Evolutionary conservation across 2,113 vertebrate genomes (phyloP).

Genomic region (Rhagologus leucostigma): DNA sequence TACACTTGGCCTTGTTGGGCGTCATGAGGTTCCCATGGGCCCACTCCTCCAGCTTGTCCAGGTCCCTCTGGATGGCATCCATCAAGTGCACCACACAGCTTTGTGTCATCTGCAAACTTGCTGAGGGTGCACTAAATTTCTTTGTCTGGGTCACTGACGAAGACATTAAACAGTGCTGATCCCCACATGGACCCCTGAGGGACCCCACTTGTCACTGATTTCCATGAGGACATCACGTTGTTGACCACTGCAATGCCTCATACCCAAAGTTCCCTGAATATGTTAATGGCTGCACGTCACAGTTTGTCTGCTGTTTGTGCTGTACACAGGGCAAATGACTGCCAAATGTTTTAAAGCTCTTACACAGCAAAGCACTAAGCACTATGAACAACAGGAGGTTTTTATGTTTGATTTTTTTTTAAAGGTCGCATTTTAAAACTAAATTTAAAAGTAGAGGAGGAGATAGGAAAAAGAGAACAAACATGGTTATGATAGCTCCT

Average conservation of each 20-base stretch:
- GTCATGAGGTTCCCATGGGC: neutral
- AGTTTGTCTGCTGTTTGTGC: neutral
- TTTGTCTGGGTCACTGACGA: neutral
- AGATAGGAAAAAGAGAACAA: neutral
- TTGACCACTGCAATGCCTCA: neutral
- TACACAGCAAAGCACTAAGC: neutral
- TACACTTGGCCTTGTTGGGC: neutral
- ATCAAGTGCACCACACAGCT: neutral
- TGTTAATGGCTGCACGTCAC: neutral
- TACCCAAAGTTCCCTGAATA: neutral
- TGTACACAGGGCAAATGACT: neutral
- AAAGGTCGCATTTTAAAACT: neutral
- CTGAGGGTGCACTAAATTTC: neutral
- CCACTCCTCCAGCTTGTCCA: neutral
- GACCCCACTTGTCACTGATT: neutral
- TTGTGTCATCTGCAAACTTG: neutral
- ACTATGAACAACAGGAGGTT: rapidly evolving
- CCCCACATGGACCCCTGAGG: neutral
- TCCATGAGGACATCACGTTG: neutral
- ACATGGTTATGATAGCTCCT: neutral
- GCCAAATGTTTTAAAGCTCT: neutral
- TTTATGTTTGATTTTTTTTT: neutral
- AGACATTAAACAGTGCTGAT: neutral
- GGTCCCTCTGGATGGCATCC: neutral
- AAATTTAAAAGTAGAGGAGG: neutral